These are phyloP conservation scores for Arremon brunneinucha DNA, from an alignment of 2,797 vertebrate species.

Conservation along the genomic window DNA sequence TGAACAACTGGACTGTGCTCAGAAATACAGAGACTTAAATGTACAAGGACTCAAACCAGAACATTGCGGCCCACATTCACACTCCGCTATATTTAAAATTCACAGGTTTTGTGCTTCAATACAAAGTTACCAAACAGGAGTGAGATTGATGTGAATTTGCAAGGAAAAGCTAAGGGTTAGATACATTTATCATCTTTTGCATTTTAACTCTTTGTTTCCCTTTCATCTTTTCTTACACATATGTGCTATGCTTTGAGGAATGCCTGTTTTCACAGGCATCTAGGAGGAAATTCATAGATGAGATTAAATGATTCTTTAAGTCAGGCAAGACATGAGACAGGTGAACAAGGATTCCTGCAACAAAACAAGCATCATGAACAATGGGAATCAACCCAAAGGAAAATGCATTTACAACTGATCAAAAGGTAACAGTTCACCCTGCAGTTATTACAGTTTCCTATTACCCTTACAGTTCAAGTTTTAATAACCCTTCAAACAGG, in stretches of 20 bases:
- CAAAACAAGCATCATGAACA: neutral
- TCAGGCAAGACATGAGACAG: neutral
- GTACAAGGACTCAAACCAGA: neutral
- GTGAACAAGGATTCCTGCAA: neutral
- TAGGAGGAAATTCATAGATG: neutral
- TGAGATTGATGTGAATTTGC: neutral
- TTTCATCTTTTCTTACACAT: neutral
- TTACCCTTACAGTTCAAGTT: neutral
- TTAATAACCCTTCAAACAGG: neutral
- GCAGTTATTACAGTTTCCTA: neutral
- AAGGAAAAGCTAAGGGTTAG: neutral
- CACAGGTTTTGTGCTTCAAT: neutral
- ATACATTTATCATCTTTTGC: neutral
- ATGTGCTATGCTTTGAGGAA: neutral
- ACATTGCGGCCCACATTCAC: neutral
- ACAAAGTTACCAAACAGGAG: neutral
- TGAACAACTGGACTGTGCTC: neutral
- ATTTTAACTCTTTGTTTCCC: neutral
- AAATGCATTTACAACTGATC: neutral
- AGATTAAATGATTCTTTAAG: neutral
- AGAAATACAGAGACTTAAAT: neutral
- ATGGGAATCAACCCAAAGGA: neutral
- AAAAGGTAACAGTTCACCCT: neutral
- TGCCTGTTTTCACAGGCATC: neutral
- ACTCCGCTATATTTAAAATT: neutral